A percentile compares a stretch with the other conserved stretches of the same genome.
Conservation (phyloP, 2,797 vertebrate genomes). For the Tiaroga cobitis region DNA sequence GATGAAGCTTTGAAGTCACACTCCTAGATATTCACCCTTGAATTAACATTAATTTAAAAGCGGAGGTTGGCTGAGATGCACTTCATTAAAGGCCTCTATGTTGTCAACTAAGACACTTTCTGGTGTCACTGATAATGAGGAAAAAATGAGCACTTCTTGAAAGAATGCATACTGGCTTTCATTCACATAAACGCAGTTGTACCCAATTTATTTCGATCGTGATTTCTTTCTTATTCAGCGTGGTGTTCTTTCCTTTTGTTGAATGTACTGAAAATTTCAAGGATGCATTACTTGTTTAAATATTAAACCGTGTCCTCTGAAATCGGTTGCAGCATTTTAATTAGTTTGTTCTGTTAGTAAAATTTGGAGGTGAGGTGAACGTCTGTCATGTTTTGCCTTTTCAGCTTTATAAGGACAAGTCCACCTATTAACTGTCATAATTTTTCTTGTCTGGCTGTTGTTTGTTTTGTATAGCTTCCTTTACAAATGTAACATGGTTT, state of each 20-base stretch:
- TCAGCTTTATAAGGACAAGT: background rate
- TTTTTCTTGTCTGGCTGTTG: background rate
- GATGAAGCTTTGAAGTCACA: conserved; percentile 41
- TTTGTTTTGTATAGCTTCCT: background rate
- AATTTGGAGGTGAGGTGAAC: background rate
- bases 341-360: background rate
- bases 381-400: background rate
- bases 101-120: conserved; percentile 24
- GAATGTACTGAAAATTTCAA: background rate
- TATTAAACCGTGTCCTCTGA: background rate
- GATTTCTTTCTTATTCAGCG: background rate
- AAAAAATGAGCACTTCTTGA: conserved; percentile 3
- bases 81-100: conserved; percentile 29
- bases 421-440: background rate
- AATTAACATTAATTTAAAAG: conserved; percentile 23
- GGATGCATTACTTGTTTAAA: conserved; percentile 6
- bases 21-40: conserved; percentile 14
- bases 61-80: background rate
- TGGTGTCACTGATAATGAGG: conserved; percentile 21
- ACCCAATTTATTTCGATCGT: background rate
- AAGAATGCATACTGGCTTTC: conserved; percentile 4
- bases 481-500: conserved; percentile 1
- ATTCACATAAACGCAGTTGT: background rate
- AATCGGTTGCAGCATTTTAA: background rate
- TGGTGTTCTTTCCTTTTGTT: background rate